Percentiles rank a stretch among this genome's conserved stretches.
Evolutionary conservation across 2,888 invertebrate genomes (phyloP).

Genomic region (Drosophila demipolita): DNA sequence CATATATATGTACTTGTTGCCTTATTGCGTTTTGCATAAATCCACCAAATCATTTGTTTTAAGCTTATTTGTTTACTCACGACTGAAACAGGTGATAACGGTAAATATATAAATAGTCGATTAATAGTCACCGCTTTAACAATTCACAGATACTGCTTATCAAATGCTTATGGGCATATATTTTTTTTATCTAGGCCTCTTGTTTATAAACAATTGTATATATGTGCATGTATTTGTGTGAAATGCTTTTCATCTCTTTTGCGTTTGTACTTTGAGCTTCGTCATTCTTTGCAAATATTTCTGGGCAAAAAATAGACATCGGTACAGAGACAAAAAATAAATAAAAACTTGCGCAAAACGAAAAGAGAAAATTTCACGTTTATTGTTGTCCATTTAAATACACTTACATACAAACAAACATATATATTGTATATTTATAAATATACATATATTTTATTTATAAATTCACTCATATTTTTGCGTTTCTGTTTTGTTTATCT

Average conservation of each 20-base stretch:
- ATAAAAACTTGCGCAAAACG: slow-evolving; percentile 37
- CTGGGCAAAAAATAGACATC: slow-evolving; percentile 52
- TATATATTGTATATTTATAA: slow-evolving; percentile 25
- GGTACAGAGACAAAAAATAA: slow-evolving; percentile 43
- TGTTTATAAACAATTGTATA: slow-evolving; percentile 54
- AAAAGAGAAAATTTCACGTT: slow-evolving; percentile 62
- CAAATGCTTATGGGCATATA: slow-evolving; percentile 8
- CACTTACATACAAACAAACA: slow-evolving; percentile 1
- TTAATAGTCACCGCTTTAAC: slow-evolving; percentile 7
- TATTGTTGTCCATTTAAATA: slow-evolving; percentile 28
- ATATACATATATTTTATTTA: slow-evolving; percentile 7
- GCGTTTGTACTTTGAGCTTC: slow-evolving; percentile 64
- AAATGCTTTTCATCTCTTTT: slow-evolving; percentile 39
- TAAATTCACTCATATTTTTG: slow-evolving; percentile 8
- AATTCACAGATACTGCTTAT: slow-evolving; percentile 40
- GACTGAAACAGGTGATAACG: slow-evolving; percentile 43
- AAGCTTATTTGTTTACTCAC: slow-evolving; percentile 27
- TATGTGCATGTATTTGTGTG: not conserved
- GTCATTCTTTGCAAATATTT: slow-evolving; percentile 60
- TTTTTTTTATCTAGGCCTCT: slow-evolving; percentile 21
- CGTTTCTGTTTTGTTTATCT: slow-evolving; percentile 31
- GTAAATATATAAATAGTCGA: slow-evolving; percentile 17
- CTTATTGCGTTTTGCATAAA: slow-evolving; percentile 64
- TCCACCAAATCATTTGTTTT: slow-evolving; percentile 21
- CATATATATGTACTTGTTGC: slow-evolving; percentile 10